Evolutionary conservation across 2,797 vertebrate species (phyloP).

Genomic region (Pangasius krempfi): DNA sequence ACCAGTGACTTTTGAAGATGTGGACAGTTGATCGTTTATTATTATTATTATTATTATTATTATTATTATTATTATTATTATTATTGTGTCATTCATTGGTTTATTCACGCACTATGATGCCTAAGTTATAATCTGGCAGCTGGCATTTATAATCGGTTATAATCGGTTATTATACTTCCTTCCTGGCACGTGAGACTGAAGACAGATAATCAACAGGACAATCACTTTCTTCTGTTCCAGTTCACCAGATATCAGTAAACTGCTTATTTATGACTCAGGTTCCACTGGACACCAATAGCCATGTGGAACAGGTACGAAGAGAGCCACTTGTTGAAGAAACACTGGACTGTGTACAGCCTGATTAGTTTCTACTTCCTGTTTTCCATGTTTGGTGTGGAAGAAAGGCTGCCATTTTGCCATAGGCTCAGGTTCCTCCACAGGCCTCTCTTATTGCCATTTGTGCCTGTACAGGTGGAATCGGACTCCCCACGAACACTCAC

Average conservation of each 20-base stretch:
- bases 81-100: not conserved
- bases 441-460: slow-evolving; percentile 70
- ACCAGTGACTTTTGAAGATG: not conserved
- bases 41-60: not conserved
- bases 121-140: not conserved
- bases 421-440: slow-evolving; percentile 59
- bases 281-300: not conserved
- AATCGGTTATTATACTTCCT: not conserved
- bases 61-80: slow-evolving; percentile 9
- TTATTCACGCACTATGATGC: not conserved
- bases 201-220: not conserved
- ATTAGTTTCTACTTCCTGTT: slow-evolving; percentile 37
- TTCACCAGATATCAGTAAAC: not conserved
- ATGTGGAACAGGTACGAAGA: not conserved
- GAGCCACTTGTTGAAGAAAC: slow-evolving; percentile 48
- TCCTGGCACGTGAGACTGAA: not conserved
- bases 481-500: slow-evolving; percentile 62
- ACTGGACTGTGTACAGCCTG: not conserved
- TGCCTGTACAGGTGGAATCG: slow-evolving; percentile 64
- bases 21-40: not conserved
- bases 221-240: not conserved
- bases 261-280: not conserved
- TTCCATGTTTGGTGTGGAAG: slow-evolving; percentile 47
- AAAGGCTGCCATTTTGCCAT: slow-evolving; percentile 48
- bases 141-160: not conserved